Conservation (phyloP, 2,797 vertebrate genomes). For the Scyliorhinus canicula region DNA sequence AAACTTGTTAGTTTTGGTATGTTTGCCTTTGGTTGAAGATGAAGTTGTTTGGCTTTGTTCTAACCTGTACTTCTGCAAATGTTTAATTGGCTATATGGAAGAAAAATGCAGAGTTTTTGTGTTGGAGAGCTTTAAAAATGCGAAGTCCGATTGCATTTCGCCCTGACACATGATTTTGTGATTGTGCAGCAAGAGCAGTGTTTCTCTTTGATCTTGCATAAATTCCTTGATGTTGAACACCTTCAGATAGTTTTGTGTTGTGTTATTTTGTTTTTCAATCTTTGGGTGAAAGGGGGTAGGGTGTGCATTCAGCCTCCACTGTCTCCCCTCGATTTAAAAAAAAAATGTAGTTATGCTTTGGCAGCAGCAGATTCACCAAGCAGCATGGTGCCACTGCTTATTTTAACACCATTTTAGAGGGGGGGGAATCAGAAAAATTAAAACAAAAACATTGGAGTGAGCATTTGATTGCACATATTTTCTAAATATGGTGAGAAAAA, state of each 20-base stretch:
- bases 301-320: constrained; percentile 6
- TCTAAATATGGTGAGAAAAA: constrained; percentile 36
- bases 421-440: constrained; percentile 16
- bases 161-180: neutral
- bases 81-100: neutral
- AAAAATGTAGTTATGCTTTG: constrained; percentile 31
- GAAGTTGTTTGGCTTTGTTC: neutral
- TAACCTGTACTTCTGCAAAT: neutral
- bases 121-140: neutral
- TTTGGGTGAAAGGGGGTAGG: constrained; percentile 27
- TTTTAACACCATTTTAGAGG: constrained; percentile 35
- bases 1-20: neutral
- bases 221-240: neutral
- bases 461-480: constrained; percentile 34
- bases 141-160: neutral
- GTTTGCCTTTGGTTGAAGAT: neutral
- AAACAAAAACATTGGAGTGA: constrained; percentile 18
- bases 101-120: neutral
- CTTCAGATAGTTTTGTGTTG: neutral
- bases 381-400: constrained; percentile 36
- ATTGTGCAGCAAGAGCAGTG: neutral
- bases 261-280: neutral
- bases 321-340: constrained; percentile 20
- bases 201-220: neutral
- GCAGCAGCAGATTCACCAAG: constrained; percentile 36